These are phyloP conservation scores for Archivesica marissinica DNA, from an alignment of 1,140 invertebrate genomes.

Conservation along the genomic window DNA sequence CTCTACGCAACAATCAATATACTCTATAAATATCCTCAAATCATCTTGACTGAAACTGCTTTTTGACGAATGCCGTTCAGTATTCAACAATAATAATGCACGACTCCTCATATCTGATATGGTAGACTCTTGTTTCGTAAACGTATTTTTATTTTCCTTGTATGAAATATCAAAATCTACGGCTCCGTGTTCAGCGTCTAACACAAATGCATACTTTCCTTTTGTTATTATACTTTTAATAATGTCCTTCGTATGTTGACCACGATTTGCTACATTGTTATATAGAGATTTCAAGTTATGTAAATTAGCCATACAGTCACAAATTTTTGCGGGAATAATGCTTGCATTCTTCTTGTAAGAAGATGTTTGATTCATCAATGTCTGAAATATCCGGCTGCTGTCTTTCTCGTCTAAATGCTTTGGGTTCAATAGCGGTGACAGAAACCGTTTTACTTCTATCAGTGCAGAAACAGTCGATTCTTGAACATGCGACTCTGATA, in stretches of 20 bases:
- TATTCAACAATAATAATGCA: constrained; percentile 55
- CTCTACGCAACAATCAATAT: constrained; percentile 17
- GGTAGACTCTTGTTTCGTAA: not conserved
- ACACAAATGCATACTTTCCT: constrained; percentile 44
- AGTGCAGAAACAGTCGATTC: constrained; percentile 63
- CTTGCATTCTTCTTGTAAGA: not conserved
- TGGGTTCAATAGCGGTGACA: constrained; percentile 19
- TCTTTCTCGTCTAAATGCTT: not conserved
- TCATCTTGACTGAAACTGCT: not conserved
- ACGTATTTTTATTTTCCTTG: not conserved
- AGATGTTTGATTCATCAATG: not conserved
- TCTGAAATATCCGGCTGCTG: not conserved
- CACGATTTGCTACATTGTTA: constrained; percentile 61
- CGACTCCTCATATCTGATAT: constrained; percentile 60
- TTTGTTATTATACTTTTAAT: constrained; percentile 38
- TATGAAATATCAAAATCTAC: not conserved
- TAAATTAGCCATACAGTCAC: constrained; percentile 46
- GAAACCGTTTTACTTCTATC: constrained; percentile 58
- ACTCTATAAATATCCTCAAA: constrained; percentile 25
- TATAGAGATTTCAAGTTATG: constrained; percentile 62
- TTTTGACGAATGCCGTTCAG: constrained; percentile 11
- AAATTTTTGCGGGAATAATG: constrained; percentile 53
- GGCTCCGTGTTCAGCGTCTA: not conserved
- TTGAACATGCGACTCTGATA: constrained; percentile 60
- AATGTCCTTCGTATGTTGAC: constrained; percentile 62